Evolutionary conservation across 2,113 vertebrate species (phyloP), one percentile per base, ranked within the genome.

Genomic region (Proteles cristata): DNA sequence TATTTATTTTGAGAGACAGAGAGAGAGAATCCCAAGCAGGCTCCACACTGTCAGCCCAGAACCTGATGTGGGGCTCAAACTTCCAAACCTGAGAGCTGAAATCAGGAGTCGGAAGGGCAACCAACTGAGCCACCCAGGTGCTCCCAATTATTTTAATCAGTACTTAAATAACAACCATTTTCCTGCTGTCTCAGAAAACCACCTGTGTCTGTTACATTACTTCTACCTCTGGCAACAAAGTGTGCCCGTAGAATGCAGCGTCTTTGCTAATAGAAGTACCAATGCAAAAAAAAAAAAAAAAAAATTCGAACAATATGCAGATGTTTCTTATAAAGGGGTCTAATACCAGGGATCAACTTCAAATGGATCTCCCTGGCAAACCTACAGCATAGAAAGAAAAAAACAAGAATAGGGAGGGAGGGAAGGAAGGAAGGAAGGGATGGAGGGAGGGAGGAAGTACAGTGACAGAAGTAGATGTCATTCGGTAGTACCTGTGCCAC

Each of bases 141-240:
- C 19, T 8, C 58, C 58, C 7, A 7, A 61, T 55, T 68, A 83
- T 77, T 93, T 95, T 53, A 88, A 92, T 88, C 71, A 28, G 33
- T 45, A 77, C 66, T 90, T 88, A 95, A 97, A 96, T 82, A 61
- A 82, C 21, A 92, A 79, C 31, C 25, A 63, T 73, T 84, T 96
- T 88, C 69, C 48, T 95, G 58, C 16, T 50, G 17, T 53, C 63
- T 86, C 39, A 63, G 74, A 43, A 97, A 73, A 92, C 28, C 79
- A 71, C 4, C 69, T 92, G 48, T 65, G 68, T 63, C 53, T 50
- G 7, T 66, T 74, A 23, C 14, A 76, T 63, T 79, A 94, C 43
- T 86, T 84, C 90, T 81, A 68, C 43, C 50, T 83, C 74, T 77
- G n/a, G 55, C 39, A 97, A 94, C 65, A 84, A 96, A 81, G 11